phyloP scores from a whole-genome alignment of 2,888 invertebrate species.

The Lydus trimaculatus region DNA sequence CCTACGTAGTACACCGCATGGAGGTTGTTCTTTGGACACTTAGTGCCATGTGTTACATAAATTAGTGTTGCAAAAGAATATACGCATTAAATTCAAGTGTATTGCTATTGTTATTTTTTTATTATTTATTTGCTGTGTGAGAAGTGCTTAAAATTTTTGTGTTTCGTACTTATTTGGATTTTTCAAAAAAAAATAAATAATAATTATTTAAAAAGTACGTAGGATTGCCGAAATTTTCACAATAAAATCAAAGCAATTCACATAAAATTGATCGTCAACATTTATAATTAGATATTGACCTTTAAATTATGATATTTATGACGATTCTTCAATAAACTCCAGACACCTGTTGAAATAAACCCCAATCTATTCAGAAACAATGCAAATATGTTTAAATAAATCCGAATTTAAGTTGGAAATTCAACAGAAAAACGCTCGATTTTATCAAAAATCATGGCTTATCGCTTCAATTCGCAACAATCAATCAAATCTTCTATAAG shows the following conservation, averaged over 20 bases:
- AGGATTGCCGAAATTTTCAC: background rate
- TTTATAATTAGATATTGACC: background rate
- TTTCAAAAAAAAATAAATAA: background rate
- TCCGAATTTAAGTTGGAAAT: background rate
- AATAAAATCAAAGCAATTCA: background rate
- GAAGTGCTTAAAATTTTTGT: background rate
- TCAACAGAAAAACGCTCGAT: background rate
- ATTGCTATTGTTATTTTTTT: conserved; percentile 28
- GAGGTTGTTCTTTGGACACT: conserved; percentile 49
- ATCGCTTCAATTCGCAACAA: no score
- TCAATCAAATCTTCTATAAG: no score
- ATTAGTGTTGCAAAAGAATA: conserved; percentile 39
- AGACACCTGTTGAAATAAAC: conserved; percentile 5
- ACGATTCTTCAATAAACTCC: background rate
- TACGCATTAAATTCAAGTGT: conserved; percentile 34
- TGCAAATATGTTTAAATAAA: conserved; percentile 31
- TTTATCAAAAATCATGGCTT: no score
- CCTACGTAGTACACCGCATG: conserved; percentile 43
- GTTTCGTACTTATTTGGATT: background rate
- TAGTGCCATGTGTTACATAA: conserved; percentile 46
- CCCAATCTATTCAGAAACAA: conserved; percentile 15
- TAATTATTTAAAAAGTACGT: no score
- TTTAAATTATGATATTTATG: background rate
- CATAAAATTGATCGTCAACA: background rate
- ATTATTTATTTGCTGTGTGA: no score